These are phyloP conservation scores for Dasysyrphus albostriatus DNA, from an alignment of 2,888 invertebrate species.

Conservation along the genomic window DNA sequence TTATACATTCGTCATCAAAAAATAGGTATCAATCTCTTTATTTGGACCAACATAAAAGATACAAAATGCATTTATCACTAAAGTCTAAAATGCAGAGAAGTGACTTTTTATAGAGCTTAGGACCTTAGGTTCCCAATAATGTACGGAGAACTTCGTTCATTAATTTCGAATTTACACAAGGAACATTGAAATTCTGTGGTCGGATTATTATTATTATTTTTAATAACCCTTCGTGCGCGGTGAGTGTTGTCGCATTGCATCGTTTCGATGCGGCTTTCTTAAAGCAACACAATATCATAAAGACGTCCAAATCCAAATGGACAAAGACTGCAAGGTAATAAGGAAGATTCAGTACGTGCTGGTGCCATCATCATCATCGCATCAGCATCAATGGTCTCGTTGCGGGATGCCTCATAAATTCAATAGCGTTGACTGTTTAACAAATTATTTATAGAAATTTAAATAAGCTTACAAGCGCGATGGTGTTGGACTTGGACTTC, in stretches of 20 bases:
- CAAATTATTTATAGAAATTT: slow-evolving; percentile 75
- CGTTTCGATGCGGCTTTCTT: slow-evolving; percentile 23
- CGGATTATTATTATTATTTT: slow-evolving; percentile 65
- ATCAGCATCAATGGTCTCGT: slow-evolving; percentile 68
- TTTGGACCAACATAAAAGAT: slow-evolving; percentile 41
- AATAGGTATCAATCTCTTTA: slow-evolving; percentile 40
- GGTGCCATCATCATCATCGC: slow-evolving; percentile 48
- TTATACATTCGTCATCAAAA: slow-evolving; percentile 29
- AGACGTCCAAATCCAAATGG: slow-evolving; percentile 64
- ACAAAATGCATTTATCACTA: slow-evolving; percentile 62
- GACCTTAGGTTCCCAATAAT: neutral
- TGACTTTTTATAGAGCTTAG: slow-evolving; percentile 2
- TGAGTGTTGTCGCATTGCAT: neutral
- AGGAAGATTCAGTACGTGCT: slow-evolving; percentile 74
- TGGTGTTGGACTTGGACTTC: slow-evolving; percentile 29
- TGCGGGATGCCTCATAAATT: slow-evolving; percentile 74
- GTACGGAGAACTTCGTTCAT: slow-evolving; percentile 49
- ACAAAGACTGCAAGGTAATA: slow-evolving; percentile 61
- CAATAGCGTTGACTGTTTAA: slow-evolving; percentile 71
- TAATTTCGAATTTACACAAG: slow-evolving; percentile 66
- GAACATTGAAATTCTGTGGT: slow-evolving; percentile 73
- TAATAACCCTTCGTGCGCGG: slow-evolving; percentile 34
- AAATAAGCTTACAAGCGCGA: slow-evolving; percentile 69
- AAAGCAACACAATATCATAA: slow-evolving; percentile 41
- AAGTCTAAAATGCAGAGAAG: slow-evolving; percentile 3